These are phyloP conservation scores for Leiothrix lutea DNA, from an alignment of 2,113 vertebrate genomes.

Conservation along the genomic window DNA sequence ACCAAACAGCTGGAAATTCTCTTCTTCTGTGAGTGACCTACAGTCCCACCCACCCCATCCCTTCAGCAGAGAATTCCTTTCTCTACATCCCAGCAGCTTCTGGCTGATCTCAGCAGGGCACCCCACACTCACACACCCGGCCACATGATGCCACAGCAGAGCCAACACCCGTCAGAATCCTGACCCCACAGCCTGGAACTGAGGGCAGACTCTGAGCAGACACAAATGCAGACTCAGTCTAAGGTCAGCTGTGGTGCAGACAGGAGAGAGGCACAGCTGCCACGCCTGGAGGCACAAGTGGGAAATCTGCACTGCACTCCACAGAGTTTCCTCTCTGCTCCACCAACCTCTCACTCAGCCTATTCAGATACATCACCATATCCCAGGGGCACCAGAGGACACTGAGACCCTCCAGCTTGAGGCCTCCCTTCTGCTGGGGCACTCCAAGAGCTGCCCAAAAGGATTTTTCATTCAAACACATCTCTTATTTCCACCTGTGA, in stretches of 20 bases:
- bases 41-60: not conserved
- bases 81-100: not conserved
- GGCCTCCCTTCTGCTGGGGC: not conserved
- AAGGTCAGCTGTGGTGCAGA: not conserved
- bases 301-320: not conserved
- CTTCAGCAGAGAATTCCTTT: not conserved
- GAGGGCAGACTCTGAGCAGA: not conserved
- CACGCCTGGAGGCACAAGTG: not conserved
- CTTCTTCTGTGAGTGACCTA: not conserved
- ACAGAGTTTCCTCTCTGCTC: not conserved
- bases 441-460: not conserved
- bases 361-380: accelerated
- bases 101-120: not conserved
- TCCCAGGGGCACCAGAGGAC: not conserved
- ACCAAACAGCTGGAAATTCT: not conserved
- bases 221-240: not conserved
- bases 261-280: not conserved
- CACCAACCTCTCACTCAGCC: not conserved
- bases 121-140: not conserved
- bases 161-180: not conserved
- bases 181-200: not conserved
- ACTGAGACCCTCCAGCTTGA: not conserved
- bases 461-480: not conserved
- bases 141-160: not conserved
- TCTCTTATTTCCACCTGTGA: not conserved